A percentile compares a stretch with the other conserved stretches of the same genome.
These are phyloP conservation scores for Julus scandinavius DNA, from an alignment of 2,888 invertebrate species.

Conservation along the genomic window DNA sequence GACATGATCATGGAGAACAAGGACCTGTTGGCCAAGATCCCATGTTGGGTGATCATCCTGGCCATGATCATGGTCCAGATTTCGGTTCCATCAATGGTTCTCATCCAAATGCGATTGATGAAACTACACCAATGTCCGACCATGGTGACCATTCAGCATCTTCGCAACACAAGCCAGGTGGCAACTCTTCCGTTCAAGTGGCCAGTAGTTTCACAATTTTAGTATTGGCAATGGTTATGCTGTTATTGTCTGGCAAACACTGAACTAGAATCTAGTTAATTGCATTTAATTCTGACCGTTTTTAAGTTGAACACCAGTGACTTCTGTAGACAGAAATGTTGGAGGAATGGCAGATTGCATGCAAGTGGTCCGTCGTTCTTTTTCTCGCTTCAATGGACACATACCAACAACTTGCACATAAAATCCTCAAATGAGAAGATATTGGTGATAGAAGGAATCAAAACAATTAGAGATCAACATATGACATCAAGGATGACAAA, in stretches of 20 bases:
- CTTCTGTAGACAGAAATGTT: not conserved
- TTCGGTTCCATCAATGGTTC: not conserved
- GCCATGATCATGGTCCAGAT: constrained; percentile 45
- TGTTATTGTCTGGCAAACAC: not conserved
- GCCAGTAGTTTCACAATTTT: constrained; percentile 20
- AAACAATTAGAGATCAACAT: not conserved
- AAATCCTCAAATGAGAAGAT: not conserved
- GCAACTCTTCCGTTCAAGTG: not conserved
- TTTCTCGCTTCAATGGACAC: not conserved
- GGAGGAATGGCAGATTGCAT: too few species aligned
- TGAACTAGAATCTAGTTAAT: constrained; percentile 8
- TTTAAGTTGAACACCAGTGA: not conserved
- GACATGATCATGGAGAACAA: constrained; percentile 49
- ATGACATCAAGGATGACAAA: not conserved
- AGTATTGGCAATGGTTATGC: constrained; percentile 22
- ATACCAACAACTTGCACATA: not conserved
- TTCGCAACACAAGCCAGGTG: not conserved
- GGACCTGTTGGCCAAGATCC: constrained; percentile 39
- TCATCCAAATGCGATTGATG: constrained; percentile 1
- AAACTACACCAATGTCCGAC: not conserved
- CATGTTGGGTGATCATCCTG: constrained; percentile 48
- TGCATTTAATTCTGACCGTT: not conserved
- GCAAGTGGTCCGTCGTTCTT: not conserved
- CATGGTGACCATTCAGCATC: constrained; percentile 29
- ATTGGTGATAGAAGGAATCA: not conserved